Base-by-base conservation (phyloP, 2,888 invertebrate species). In the Melikaiella ostensackeni region DNA sequence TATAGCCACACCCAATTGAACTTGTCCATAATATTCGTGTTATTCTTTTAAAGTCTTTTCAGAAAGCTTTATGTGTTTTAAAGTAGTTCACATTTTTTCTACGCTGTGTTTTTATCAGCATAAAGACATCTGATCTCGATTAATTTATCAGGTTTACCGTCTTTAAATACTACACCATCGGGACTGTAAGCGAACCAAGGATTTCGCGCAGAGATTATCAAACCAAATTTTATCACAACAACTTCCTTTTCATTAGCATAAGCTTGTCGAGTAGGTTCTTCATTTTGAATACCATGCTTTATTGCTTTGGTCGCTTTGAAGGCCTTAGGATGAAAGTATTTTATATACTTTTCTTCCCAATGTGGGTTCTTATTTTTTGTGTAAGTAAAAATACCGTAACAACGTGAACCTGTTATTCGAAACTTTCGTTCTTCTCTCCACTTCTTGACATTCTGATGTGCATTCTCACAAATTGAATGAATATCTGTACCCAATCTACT, bases 11-110 rank as follows among this genome's bases (percentile, higher is more conserved):
- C 35, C 35, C 35, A 35, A 9, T 11, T 35, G 35, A 9, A 35
- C 11, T 9, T 35, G 35, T 46, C 11, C 11, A 46, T 13, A 46
- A 46, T 11, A 46, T 19, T 46, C 13, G 59, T 7, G 24, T 27
- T 27, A 27, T 59, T 59, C 24, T 59, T 11, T 5, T n/a, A 79
- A 24, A 24, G 70, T 35, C 77, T 75, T 79, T n/a, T 30, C 30
- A 13, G 16, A 33, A 5, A 62, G 19, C 33, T 30, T 13, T 33
- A 62, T 7, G 30, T 35, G 21, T 5, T 35, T 63, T 9, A 38
- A n/a, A n/a, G n/a, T n/a, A n/a, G n/a, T n/a, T n/a, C n/a, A n/a
- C n/a, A n/a, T n/a, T n/a, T n/a, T n/a, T n/a, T n/a, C n/a, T n/a
- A n/a, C n/a, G n/a, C n/a, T 33, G 30, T 30, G 1, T 30, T 30